Conservation (phyloP, 2,888 invertebrate genomes). For the Yponomeuta malinellus region DNA sequence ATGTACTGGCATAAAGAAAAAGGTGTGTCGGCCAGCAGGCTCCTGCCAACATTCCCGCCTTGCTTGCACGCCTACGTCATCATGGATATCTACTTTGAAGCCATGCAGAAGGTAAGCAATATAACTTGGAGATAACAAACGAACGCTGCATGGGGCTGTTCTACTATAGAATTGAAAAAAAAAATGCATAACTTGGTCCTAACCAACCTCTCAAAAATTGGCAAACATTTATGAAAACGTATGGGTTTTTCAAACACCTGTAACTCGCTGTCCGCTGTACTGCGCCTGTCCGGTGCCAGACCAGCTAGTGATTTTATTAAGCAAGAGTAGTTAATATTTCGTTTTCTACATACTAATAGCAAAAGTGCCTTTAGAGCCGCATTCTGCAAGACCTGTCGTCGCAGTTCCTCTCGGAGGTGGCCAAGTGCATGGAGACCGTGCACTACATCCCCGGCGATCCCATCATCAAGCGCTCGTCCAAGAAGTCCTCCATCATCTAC, state of each 20-base stretch:
- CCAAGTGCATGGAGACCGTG: conserved; percentile 51
- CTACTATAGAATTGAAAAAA: too few relatives aligned
- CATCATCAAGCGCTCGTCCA: conserved; percentile 46
- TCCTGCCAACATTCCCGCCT: conserved; percentile 49
- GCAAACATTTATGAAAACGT: too few relatives aligned
- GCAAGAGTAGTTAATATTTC: too few relatives aligned
- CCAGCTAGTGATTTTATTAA: too few relatives aligned
- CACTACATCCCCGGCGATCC: conserved; percentile 58
- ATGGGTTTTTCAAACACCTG: too few relatives aligned
- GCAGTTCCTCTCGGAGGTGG: conserved; percentile 49
- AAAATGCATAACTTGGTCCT: too few relatives aligned
- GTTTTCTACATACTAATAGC: too few relatives aligned
- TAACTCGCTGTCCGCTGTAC: too few relatives aligned
- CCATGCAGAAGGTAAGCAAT: conserved; percentile 48
- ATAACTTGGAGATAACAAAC: too few relatives aligned
- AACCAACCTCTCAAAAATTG: too few relatives aligned
- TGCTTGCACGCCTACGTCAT: conserved; percentile 43
- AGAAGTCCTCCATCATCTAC: conserved; percentile 47
- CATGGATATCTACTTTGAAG: conserved; percentile 57
- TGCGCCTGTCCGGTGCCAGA: too few relatives aligned
- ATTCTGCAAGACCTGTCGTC: conserved; percentile 50
- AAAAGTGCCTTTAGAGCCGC: conserved; percentile 32
- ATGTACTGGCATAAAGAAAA: conserved; percentile 63
- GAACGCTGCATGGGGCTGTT: too few relatives aligned
- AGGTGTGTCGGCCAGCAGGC: conserved; percentile 46